Base-by-base conservation (phyloP, 2,888 invertebrate species). In the Heteropelma amictum region DNA sequence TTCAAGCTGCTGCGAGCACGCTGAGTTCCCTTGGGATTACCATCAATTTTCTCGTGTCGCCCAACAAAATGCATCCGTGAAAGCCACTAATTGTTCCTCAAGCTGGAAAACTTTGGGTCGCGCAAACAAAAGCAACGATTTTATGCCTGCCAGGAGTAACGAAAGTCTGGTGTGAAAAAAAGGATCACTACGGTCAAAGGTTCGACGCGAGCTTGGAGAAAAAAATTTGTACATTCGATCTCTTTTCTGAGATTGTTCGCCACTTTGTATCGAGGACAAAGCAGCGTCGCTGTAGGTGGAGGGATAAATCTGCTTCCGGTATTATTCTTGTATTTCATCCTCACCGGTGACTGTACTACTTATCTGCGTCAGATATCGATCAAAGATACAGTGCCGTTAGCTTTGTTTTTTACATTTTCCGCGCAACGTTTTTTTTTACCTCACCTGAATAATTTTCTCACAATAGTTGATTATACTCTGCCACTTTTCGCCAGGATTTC, bases 21-120 rank as follows among this genome's bases (percentile, higher is more conserved):
- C 56, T 72, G 76, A 58, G 77, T 49, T 65, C 70, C 77, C 71
- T 45, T 61, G n/a, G 47, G 70, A 71, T 71, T 71, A 67, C 61
- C 56, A 67, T 71, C 70, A 17, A 26, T 49, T 35, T 56, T 35
- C 14, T 33, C n/a, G 12, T 7, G 8, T 56, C 19, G 33, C 42
- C 56, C 47, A 42, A 65, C 60, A 58, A 42, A 19, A 49, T 42
- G 23, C 61, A 67, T 75, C 61, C 33, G 54, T 60, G 40, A 71
- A 56, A 49, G 23, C 71, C 67, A 51, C 75, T 75, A 75, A 75
- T 75, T 75, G 67, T 71, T 23, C 49, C 17, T 47, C 56, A 7
- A 17, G 30, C 21, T 14, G 23, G 26, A 65, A 61, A 58, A 61
- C 56, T 61, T 17, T n/a, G 8, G 45, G 65, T 33, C 71, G 63